Conservation (phyloP, 2,113 vertebrate genomes). For the Alligator mississippiensis region DNA sequence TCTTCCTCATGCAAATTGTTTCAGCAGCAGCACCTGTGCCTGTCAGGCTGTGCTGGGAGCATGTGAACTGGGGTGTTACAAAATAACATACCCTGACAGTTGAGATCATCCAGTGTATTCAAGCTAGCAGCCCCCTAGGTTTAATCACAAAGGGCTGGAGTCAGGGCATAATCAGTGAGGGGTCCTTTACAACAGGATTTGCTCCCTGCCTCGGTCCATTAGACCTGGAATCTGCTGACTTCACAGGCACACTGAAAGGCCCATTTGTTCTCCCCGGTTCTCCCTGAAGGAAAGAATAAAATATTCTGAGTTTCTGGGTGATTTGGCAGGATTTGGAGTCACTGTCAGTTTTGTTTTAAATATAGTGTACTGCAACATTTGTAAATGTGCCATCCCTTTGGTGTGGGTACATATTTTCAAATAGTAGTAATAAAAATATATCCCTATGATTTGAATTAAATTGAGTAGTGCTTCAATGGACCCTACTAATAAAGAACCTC, state of each 20-base stretch:
- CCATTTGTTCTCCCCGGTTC: constrained; percentile 46
- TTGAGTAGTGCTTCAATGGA: background rate
- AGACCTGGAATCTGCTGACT: constrained; percentile 45
- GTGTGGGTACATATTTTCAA: background rate
- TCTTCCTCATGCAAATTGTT: constrained; percentile 28
- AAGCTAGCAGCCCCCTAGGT: constrained; percentile 41
- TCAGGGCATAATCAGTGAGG: constrained; percentile 42
- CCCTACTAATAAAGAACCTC: background rate
- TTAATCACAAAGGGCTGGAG: constrained; percentile 45
- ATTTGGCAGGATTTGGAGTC: constrained; percentile 42
- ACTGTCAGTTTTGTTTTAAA: constrained; percentile 29
- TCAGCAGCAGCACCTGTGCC: constrained; percentile 31
- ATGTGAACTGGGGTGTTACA: constrained; percentile 40
- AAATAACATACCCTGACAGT: constrained; percentile 52
- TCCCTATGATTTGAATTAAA: background rate
- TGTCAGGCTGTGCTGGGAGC: constrained; percentile 10
- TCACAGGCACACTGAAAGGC: constrained; percentile 25
- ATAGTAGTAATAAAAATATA: background rate
- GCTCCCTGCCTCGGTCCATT: background rate
- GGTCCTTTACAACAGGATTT: constrained; percentile 42
- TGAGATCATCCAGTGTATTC: constrained; percentile 37
- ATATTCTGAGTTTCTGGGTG: constrained; percentile 32
- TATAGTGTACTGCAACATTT: background rate
- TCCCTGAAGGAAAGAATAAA: constrained; percentile 38
- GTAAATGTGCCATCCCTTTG: background rate